A percentile compares a stretch with the other conserved stretches of the same genome.
Evolutionary conservation across 2,888 invertebrate species (phyloP).

Genomic region (Agrochola macilenta): DNA sequence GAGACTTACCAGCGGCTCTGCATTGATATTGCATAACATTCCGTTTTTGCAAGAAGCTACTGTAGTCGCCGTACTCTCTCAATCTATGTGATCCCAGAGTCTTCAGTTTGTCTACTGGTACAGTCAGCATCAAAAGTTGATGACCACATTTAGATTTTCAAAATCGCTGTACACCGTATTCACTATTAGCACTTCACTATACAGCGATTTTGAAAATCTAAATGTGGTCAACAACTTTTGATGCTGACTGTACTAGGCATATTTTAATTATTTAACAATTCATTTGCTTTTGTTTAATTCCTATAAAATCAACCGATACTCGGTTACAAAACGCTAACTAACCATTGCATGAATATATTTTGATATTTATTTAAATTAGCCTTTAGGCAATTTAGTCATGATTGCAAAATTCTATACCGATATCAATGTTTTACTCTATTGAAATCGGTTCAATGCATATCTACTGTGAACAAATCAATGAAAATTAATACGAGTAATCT

Average conservation of each 20-base stretch:
- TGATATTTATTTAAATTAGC: conserved; percentile 14
- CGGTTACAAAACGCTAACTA: conserved; percentile 7
- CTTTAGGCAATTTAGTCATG: conserved; percentile 10
- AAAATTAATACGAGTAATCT: conserved; percentile 9
- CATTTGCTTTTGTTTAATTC: background rate
- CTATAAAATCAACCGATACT: conserved; percentile 11
- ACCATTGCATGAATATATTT: conserved; percentile 13
- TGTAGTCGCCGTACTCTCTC: too few relatives aligned
- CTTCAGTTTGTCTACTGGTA: background rate
- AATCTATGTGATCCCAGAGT: background rate
- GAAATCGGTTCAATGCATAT: background rate
- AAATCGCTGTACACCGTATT: too few relatives aligned
- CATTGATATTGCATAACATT: background rate
- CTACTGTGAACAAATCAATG: conserved; percentile 7
- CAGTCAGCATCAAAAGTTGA: too few relatives aligned
- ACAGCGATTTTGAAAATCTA: too few relatives aligned
- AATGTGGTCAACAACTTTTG: too few relatives aligned
- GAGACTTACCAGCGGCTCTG: background rate
- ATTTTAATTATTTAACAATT: background rate
- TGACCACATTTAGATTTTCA: too few relatives aligned
- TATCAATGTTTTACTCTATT: background rate
- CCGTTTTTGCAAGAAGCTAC: background rate
- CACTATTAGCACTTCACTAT: too few relatives aligned
- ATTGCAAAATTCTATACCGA: conserved; percentile 21
- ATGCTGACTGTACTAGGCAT: too few relatives aligned